A percentile compares a stretch with the other conserved stretches of the same genome.
Evolutionary conservation across 2,113 vertebrate species (phyloP).

Genomic region (Progne subis): DNA sequence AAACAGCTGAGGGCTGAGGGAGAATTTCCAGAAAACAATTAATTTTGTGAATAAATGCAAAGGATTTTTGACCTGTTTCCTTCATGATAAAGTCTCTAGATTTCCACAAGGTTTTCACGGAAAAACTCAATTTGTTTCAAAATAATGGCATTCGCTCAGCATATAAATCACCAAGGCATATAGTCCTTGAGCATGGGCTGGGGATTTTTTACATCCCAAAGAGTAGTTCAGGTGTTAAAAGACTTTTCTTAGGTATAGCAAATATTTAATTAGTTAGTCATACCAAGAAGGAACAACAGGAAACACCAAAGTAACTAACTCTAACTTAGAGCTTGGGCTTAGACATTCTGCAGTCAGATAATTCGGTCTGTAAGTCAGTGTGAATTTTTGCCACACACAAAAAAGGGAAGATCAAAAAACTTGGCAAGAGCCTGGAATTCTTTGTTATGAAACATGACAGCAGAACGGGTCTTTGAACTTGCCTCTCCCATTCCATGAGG

Average conservation of each 20-base stretch:
- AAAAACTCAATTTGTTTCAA: neutral
- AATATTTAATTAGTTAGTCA: neutral
- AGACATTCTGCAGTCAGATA: neutral
- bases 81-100: neutral
- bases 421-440: neutral
- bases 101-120: neutral
- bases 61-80: neutral
- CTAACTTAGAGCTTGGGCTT: neutral
- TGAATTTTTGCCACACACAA: neutral
- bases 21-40: neutral
- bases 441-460: neutral
- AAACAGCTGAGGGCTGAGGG: neutral
- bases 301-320: neutral
- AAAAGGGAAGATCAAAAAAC: conserved; percentile 15
- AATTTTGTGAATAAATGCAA: neutral
- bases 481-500: neutral
- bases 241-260: neutral
- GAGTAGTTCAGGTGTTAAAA: neutral
- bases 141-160: neutral
- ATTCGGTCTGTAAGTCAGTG: neutral
- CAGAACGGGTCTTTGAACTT: conserved; percentile 35
- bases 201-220: neutral
- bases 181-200: neutral
- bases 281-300: neutral
- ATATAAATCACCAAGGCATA: neutral